phyloP scores from a whole-genome alignment of 2,888 invertebrate species.

The Parelbella ahira region DNA sequence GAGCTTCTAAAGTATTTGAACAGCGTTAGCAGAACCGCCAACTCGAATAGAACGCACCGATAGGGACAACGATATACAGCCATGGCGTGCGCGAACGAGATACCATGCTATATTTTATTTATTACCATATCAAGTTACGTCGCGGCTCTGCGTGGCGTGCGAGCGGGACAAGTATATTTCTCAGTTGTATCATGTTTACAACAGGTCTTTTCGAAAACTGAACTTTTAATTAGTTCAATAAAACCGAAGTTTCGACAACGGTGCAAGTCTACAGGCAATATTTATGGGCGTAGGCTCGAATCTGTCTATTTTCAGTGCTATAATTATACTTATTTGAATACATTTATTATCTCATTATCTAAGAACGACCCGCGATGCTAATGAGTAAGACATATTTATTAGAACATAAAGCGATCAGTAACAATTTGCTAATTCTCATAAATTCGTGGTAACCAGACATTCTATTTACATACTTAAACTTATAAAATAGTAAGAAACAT shows the following conservation, averaged over 20 bases:
- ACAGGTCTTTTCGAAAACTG: constrained; percentile 29
- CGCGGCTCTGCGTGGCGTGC: constrained; percentile 47
- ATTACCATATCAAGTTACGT: constrained; percentile 70
- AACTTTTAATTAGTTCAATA: constrained; percentile 33
- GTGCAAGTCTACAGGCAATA: constrained; percentile 17
- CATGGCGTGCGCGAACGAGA: constrained; percentile 38
- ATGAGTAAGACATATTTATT: background rate
- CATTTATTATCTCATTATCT: no score
- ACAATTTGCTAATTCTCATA: no score
- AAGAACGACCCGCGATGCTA: no score
- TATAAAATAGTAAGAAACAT: no score
- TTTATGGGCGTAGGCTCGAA: constrained; percentile 18
- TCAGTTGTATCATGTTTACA: constrained; percentile 40
- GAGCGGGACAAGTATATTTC: constrained; percentile 53
- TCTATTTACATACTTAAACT: no score
- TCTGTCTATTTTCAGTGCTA: constrained; percentile 5
- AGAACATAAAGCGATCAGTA: no score
- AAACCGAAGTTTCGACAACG: constrained; percentile 26
- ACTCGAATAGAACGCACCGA: constrained; percentile 37
- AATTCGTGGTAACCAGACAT: no score
- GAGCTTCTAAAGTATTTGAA: constrained; percentile 73
- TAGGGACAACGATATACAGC: constrained; percentile 38
- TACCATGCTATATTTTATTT: constrained; percentile 59
- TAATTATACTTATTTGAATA: no score
- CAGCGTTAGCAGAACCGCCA: constrained; percentile 63